A percentile compares a stretch with the other conserved stretches of the same genome.
Conservation (phyloP, 2,888 invertebrate species). For the Eristalis tenax region DNA sequence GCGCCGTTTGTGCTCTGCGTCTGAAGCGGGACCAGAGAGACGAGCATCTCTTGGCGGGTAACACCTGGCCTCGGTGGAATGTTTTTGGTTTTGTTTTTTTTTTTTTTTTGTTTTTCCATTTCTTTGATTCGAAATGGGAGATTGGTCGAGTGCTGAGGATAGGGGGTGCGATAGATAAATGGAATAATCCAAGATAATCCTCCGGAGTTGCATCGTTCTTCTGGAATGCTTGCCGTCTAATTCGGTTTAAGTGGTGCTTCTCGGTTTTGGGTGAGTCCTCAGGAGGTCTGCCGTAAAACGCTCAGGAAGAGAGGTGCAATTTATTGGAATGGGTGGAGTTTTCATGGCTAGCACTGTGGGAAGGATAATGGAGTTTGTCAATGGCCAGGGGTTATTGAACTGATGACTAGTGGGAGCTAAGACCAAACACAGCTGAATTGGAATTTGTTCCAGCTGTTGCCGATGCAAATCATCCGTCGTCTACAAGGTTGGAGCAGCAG, state of each 20-base stretch:
- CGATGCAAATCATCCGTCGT: no score
- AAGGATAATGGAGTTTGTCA: not conserved
- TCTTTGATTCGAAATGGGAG: conserved; percentile 33
- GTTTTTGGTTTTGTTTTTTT: not conserved
- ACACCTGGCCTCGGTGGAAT: conserved; percentile 68
- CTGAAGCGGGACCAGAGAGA: not conserved
- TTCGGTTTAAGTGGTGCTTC: conserved; percentile 2
- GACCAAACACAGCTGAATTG: no score
- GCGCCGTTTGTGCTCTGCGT: not conserved
- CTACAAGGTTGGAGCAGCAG: no score
- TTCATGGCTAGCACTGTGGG: not conserved
- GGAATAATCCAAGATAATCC: conserved; percentile 26
- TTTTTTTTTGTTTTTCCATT: conserved; percentile 17
- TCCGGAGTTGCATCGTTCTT: not conserved
- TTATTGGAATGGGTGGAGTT: not conserved
- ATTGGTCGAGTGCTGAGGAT: not conserved
- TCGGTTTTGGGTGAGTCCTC: not conserved
- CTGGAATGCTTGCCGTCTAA: not conserved
- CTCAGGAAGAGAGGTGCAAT: not conserved
- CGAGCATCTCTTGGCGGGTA: conserved; percentile 6
- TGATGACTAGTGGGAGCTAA: no score
- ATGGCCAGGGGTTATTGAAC: not conserved
- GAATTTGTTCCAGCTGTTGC: no score
- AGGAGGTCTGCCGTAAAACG: not conserved
- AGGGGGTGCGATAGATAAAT: conserved; percentile 34